phyloP scores from a whole-genome alignment of 2,797 vertebrate genomes.

The Sylvia borin region DNA sequence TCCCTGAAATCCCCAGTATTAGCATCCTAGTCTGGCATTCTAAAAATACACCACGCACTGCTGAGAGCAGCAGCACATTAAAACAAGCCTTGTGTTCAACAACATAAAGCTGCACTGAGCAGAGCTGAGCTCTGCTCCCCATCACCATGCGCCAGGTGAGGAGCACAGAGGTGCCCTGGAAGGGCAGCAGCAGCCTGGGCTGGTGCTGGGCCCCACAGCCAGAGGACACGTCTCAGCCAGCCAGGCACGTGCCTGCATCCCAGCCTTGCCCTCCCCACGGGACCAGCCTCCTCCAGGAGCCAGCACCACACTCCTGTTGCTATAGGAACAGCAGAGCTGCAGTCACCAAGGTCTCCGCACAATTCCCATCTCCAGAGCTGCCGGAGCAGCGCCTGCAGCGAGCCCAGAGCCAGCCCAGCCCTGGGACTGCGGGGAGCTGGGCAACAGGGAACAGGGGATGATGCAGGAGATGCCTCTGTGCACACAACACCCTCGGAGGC shows the following conservation, averaged over 20 bases:
- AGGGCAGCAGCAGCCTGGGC: background rate
- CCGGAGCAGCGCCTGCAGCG: background rate
- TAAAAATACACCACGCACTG: background rate
- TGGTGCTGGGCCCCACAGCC: background rate
- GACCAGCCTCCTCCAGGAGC: constrained; percentile 46
- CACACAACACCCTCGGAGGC: background rate
- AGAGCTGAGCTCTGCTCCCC: background rate
- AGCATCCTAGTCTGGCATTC: background rate
- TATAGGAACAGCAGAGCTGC: constrained; percentile 67
- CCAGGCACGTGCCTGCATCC: background rate
- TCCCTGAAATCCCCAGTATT: background rate
- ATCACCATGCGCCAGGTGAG: fast-evolving
- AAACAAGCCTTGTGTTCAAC: background rate
- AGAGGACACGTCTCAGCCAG: background rate
- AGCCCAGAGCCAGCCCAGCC: background rate
- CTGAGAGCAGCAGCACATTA: background rate
- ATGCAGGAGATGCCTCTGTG: background rate
- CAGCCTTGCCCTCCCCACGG: constrained; percentile 20
- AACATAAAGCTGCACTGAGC: background rate
- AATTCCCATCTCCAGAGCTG: background rate
- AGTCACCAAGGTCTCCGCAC: constrained; percentile 45
- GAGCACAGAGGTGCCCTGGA: background rate
- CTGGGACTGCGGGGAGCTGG: background rate
- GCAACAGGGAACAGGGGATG: background rate
- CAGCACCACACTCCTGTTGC: constrained; percentile 56